These are phyloP conservation scores for Seriola quinqueradiata DNA, from an alignment of 2,113 vertebrate genomes.

Conservation along the genomic window DNA sequence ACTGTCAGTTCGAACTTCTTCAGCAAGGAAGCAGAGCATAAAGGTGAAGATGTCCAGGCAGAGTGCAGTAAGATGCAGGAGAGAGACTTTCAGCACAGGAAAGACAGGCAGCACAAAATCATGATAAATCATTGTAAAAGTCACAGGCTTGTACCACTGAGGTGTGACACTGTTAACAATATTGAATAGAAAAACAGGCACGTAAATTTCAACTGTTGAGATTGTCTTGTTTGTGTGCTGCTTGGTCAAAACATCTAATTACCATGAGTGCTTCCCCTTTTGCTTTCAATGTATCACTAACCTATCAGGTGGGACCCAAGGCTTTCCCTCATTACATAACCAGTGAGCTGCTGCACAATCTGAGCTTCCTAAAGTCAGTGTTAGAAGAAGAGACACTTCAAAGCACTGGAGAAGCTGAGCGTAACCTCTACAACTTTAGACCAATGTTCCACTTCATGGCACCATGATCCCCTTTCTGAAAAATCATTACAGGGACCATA, in stretches of 20 bases:
- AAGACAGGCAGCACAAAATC: no score
- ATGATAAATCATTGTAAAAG: no score
- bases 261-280: not conserved
- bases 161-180: not conserved
- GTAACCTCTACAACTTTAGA: slow-evolving; percentile 52
- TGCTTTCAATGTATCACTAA: not conserved
- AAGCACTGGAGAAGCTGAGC: slow-evolving; percentile 38
- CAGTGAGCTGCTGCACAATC: not conserved
- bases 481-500: slow-evolving; percentile 50
- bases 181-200: no score
- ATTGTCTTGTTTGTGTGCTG: not conserved
- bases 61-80: no score
- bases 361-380: not conserved
- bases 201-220: not conserved
- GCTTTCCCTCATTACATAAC: slow-evolving; percentile 11
- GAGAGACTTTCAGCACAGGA: no score
- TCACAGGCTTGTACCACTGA: not conserved
- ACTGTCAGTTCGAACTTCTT: no score
- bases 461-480: slow-evolving; percentile 21
- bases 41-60: no score
- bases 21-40: no score
- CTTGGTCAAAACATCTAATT: not conserved
- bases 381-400: slow-evolving; percentile 38
- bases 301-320: slow-evolving; percentile 12
- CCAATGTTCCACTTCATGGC: slow-evolving; percentile 53